Percentiles rank a stretch among this genome's conserved stretches.
Conservation (phyloP, 2,113 vertebrate genomes). For the Talpa occidentalis region DNA sequence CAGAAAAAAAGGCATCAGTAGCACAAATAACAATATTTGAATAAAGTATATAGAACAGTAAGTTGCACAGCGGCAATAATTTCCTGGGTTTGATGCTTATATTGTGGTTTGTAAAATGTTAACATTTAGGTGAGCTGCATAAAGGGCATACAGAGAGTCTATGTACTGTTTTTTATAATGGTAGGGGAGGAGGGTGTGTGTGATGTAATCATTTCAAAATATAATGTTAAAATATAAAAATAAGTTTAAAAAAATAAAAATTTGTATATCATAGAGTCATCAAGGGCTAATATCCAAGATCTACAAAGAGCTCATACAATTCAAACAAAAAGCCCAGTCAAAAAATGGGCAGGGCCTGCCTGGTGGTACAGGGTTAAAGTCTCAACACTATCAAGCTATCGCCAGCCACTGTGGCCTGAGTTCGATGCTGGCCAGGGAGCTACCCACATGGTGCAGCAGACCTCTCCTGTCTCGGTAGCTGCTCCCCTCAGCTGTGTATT, state of each 20-base stretch:
- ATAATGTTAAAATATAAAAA: slow-evolving; percentile 29
- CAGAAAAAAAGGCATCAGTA: neutral
- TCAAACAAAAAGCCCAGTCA: too few species aligned
- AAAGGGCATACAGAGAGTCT: neutral
- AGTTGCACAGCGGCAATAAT: neutral
- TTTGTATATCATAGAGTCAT: too few species aligned
- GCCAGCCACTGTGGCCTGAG: too few species aligned
- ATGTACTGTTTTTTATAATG: neutral
- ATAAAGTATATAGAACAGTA: neutral
- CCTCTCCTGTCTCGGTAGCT: too few species aligned
- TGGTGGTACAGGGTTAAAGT: too few species aligned
- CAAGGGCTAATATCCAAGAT: too few species aligned
- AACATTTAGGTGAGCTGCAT: neutral
- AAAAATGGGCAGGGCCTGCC: too few species aligned
- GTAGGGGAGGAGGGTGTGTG: neutral
- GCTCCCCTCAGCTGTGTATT: too few species aligned
- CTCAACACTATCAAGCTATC: too few species aligned
- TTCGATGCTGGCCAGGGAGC: too few species aligned
- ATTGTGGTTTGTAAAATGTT: neutral
- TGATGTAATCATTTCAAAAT: neutral
- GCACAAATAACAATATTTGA: neutral
- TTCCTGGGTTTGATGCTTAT: neutral
- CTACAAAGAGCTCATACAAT: too few species aligned
- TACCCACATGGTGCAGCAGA: too few species aligned
- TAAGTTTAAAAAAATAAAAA: neutral